Percentiles rank a stretch among this genome's conserved stretches.
Evolutionary conservation across 2,888 invertebrate genomes (phyloP).

Genomic region (Macaria notata): DNA sequence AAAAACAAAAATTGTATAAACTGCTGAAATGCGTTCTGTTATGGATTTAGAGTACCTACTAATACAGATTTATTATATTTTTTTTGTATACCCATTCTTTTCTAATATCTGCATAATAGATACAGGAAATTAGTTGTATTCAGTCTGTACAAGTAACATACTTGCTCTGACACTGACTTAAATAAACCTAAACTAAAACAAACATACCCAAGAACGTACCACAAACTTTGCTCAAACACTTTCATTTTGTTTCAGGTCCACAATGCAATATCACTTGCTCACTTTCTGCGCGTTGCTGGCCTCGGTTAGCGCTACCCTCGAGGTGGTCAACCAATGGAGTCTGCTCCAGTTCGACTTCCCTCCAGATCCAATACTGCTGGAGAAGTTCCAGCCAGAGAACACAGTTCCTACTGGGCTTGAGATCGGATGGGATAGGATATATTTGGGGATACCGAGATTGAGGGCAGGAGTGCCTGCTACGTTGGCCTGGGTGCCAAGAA

Average conservation of each 20-base stretch:
- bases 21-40: too few species aligned
- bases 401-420: slow-evolving; percentile 90
- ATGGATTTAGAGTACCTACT: too few species aligned
- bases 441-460: slow-evolving; percentile 88
- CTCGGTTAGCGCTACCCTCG: slow-evolving; percentile 72
- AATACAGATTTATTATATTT: too few species aligned
- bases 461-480: slow-evolving; percentile 90
- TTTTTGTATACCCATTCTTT: too few species aligned
- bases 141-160: too few species aligned
- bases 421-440: slow-evolving; percentile 86
- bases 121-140: too few species aligned
- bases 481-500: slow-evolving; percentile 85
- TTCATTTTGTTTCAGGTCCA: slow-evolving; percentile 31
- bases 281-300: slow-evolving; percentile 57
- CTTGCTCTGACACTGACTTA: too few species aligned
- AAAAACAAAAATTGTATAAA: too few species aligned
- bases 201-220: too few species aligned
- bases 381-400: slow-evolving; percentile 86
- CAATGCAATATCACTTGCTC: slow-evolving; percentile 52
- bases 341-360: slow-evolving; percentile 86
- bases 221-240: too few species aligned
- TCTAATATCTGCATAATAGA: too few species aligned
- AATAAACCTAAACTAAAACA: too few species aligned
- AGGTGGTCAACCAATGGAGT: slow-evolving; percentile 87
- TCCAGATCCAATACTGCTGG: slow-evolving; percentile 80